Percentiles rank a stretch among this genome's conserved stretches.
phyloP scores from a whole-genome alignment of 1,140 invertebrate species.

The Pogonomyrmex barbatus region DNA sequence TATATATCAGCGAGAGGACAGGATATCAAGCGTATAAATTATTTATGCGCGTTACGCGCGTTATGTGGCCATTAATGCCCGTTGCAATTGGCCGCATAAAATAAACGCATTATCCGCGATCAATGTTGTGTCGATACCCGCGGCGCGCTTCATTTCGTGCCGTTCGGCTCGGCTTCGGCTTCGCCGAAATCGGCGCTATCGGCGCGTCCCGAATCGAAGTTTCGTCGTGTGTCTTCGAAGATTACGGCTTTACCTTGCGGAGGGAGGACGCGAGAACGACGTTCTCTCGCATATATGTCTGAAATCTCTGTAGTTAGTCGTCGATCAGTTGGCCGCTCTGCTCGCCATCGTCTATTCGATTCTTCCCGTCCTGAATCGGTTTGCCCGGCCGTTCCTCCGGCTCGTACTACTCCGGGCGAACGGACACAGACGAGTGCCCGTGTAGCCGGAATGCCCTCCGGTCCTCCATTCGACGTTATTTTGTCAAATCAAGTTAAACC shows the following conservation, averaged over 20 bases:
- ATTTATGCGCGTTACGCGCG: constrained; percentile 45
- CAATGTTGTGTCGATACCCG: constrained; percentile 7
- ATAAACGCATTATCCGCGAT: constrained; percentile 52
- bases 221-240: background rate
- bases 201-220: background rate
- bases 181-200: background rate
- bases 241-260: background rate
- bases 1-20: constrained; percentile 24
- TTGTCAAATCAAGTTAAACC: constrained; percentile 67
- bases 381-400: no score
- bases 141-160: background rate
- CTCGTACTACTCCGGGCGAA: background rate
- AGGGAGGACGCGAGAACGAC: background rate
- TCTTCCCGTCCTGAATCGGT: no score
- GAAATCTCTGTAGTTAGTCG: background rate
- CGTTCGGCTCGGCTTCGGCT: background rate
- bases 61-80: constrained; percentile 29
- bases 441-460: constrained; percentile 48
- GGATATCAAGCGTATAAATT: constrained; percentile 41
- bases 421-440: constrained; percentile 1
- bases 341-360: no score
- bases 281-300: background rate
- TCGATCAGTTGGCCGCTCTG: no score
- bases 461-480: constrained; percentile 45
- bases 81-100: constrained; percentile 54